Evolutionary conservation across 1,140 invertebrate species (phyloP), one percentile per base, ranked within the genome.

Genomic region (Laupala kohalensis): DNA sequence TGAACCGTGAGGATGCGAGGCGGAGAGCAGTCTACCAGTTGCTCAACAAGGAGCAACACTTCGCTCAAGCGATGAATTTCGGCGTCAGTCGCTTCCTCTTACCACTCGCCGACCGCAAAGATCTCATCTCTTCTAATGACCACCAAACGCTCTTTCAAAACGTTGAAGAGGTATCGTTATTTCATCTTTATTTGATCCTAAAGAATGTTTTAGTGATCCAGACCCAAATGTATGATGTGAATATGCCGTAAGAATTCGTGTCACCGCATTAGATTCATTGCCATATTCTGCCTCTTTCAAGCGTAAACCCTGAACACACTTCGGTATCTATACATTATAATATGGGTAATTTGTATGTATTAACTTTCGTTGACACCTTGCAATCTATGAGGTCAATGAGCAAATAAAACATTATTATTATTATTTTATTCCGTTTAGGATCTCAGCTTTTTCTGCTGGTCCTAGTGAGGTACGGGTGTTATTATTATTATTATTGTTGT

Each of bases 71-170:
- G 24, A 77, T 93, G 69, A 90, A 92, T 74, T 92, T 89, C 75
- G 90, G 90, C 2, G 82, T 92, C 6, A 84, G 88, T 30, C 84
- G 90, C 70, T 93, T 92, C 76, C 85, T 90, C 19, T 85, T 85
- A 5, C 89, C 91, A 0, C 76, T 93, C 70, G 81, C 85, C 4
- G 90, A 92, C 75, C 84, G 89, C 70, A 86, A 85, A 65, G 91
- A 93, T 74, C 81, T 93, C 2, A 86, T 92, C 19, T 86, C 87
- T 0, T 83, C 87, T 4, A 84, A 85, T 27, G 91, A 93, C 76
- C 90, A 93, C 78, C 84, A 87, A 77, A 85, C 89, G 9, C 81
- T 93, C 13, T 93, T 93, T 78, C 92, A 93, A 81, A 93, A 93
- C 78, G 85, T 89, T 70, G 91, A 93, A 79, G 92, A 93, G 81